Percentiles rank a stretch among this genome's conserved stretches.
These are phyloP conservation scores for Actinernus sp. DNA, from an alignment of 92 coral and sea anemone species.

Conservation along the genomic window DNA sequence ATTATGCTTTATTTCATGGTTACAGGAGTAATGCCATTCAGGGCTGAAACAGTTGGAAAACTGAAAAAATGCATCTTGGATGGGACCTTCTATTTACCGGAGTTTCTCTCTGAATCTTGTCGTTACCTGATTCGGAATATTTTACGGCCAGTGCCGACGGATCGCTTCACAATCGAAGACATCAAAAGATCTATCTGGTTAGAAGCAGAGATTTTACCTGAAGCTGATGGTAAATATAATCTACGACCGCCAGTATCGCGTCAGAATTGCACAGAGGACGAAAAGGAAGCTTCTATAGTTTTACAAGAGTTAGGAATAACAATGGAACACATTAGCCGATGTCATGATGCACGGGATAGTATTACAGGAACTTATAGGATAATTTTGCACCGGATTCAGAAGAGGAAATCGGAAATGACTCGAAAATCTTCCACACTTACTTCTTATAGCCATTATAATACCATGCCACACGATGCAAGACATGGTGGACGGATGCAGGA, in stretches of 20 bases:
- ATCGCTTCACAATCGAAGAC: constrained; percentile 90
- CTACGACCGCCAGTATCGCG: constrained; percentile 62
- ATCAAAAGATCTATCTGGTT: constrained; percentile 86
- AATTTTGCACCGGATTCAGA: constrained; percentile 86
- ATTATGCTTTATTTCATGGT: constrained; percentile 95
- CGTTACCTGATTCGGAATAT: constrained; percentile 84
- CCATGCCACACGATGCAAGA: constrained; percentile 42
- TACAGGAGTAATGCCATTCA: constrained; percentile 98
- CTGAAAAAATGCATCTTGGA: constrained; percentile 94
- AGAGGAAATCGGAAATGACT: constrained; percentile 66
- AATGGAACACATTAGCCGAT: constrained; percentile 58
- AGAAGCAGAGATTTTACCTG: constrained; percentile 87
- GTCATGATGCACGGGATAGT: constrained; percentile 82
- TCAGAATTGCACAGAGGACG: constrained; percentile 74
- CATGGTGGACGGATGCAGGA: constrained; percentile 12
- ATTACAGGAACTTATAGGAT: constrained; percentile 95
- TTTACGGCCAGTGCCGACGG: constrained; percentile 90
- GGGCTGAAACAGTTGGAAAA: constrained; percentile 98
- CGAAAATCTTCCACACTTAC: constrained; percentile 74
- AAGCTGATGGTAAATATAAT: constrained; percentile 75
- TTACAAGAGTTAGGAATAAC: constrained; percentile 86
- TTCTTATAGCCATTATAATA: constrained; percentile 51
- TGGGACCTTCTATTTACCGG: constrained; percentile 95
- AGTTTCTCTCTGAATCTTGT: constrained; percentile 91
- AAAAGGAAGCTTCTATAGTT: constrained; percentile 69